A percentile compares a stretch with the other conserved stretches of the same genome.
phyloP scores from a whole-genome alignment of 2,888 invertebrate genomes.

The Machimus atricapillus region DNA sequence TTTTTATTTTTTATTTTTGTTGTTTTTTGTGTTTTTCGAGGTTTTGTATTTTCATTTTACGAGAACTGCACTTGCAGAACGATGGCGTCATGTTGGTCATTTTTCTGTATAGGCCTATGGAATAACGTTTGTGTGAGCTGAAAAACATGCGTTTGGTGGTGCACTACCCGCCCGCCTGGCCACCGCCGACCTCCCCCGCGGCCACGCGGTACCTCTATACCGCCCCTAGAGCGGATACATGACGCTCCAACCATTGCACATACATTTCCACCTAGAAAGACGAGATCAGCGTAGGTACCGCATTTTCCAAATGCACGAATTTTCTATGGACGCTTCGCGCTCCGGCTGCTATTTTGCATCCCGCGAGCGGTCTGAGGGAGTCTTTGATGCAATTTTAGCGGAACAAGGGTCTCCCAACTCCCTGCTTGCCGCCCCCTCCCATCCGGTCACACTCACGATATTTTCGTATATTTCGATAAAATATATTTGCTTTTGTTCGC shows the following conservation, averaged over 20 bases:
- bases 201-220: background rate
- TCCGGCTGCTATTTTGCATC: background rate
- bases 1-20: background rate
- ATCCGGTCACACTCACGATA: background rate
- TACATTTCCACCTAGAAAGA: background rate
- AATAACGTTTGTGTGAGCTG: constrained; percentile 1
- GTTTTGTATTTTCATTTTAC: constrained; percentile 37
- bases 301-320: constrained; percentile 5
- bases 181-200: background rate
- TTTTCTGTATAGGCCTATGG: background rate
- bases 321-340: constrained; percentile 17
- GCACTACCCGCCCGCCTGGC: background rate
- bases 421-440: too few relatives aligned
- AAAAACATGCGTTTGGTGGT: constrained; percentile 35
- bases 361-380: constrained; percentile 3
- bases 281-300: background rate
- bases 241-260: background rate
- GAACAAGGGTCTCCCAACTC: background rate
- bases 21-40: constrained; percentile 11
- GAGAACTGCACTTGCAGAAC: constrained; percentile 29
- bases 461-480: constrained; percentile 27
- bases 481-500: constrained; percentile 23
- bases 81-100: background rate
- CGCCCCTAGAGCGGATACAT: background rate
- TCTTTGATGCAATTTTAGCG: constrained; percentile 22